These are phyloP conservation scores for Agrochola circellaris DNA, from an alignment of 2,888 invertebrate species.

Conservation along the genomic window DNA sequence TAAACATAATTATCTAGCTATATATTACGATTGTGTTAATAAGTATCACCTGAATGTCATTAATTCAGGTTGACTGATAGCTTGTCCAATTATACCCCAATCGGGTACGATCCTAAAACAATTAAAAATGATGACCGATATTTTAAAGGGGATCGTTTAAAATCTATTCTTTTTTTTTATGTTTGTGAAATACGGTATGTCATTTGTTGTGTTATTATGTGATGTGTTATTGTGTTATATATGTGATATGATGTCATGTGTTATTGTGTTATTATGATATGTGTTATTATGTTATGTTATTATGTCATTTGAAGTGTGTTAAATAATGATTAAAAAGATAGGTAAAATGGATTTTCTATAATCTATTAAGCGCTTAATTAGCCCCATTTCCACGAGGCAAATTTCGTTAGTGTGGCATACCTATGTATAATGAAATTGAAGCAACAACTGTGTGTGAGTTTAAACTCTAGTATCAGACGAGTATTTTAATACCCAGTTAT, in stretches of 20 bases:
- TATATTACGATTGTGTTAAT: slow-evolving; percentile 39
- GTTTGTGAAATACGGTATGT: too few relatives aligned
- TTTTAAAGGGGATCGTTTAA: slow-evolving; percentile 38
- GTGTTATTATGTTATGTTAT: too few relatives aligned
- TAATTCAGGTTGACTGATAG: slow-evolving; percentile 70
- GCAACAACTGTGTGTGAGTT: too few relatives aligned
- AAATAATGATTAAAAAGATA: background rate
- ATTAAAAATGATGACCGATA: slow-evolving; percentile 65
- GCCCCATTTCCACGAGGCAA: background rate
- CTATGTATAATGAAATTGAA: too few relatives aligned
- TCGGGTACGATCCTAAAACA: slow-evolving; percentile 70
- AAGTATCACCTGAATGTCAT: slow-evolving; percentile 65
- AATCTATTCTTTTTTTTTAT: background rate
- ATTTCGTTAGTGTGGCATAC: background rate
- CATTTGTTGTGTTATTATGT: background rate
- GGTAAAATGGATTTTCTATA: background rate
- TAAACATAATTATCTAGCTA: background rate
- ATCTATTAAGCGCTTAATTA: background rate
- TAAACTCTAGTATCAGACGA: too few relatives aligned
- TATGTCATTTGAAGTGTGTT: background rate
- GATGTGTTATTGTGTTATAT: background rate
- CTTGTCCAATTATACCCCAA: slow-evolving; percentile 74
- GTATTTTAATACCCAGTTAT: too few relatives aligned
- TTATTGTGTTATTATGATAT: too few relatives aligned
- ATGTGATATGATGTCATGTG: too few relatives aligned